Conservation (phyloP, 2,888 invertebrate genomes). For the Agrilus cyanescens region DNA sequence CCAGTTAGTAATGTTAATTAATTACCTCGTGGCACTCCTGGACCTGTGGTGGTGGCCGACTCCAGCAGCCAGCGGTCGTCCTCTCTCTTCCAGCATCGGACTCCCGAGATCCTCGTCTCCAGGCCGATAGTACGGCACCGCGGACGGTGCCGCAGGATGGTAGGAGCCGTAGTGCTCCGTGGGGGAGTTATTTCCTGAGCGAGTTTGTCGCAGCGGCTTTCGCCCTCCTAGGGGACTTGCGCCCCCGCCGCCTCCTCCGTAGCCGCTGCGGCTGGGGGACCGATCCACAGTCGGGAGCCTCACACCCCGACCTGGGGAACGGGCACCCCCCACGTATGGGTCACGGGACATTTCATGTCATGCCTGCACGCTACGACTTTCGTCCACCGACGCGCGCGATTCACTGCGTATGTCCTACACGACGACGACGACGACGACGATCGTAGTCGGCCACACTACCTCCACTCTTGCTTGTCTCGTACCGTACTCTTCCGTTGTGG, state of each 20-base stretch:
- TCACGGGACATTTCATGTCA: slow-evolving; percentile 48
- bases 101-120: slow-evolving; percentile 76
- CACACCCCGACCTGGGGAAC: slow-evolving; percentile 52
- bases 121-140: slow-evolving; percentile 48
- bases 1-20: slow-evolving; percentile 27
- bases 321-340: slow-evolving; percentile 49
- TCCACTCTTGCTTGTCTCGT: slow-evolving; percentile 16
- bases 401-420: slow-evolving; percentile 7
- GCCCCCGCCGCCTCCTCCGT: slow-evolving; percentile 41
- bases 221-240: slow-evolving; percentile 16
- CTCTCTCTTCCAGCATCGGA: slow-evolving; percentile 71
- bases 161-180: slow-evolving; percentile 41
- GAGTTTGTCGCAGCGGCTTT: slow-evolving; percentile 36
- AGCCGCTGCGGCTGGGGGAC: slow-evolving; percentile 67
- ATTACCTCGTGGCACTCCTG: slow-evolving; percentile 57
- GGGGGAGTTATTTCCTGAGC: slow-evolving; percentile 48
- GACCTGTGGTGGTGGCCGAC: slow-evolving; percentile 62
- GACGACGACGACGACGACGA: slow-evolving; percentile 1
- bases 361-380: slow-evolving; percentile 16
- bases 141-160: slow-evolving; percentile 33
- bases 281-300: slow-evolving; percentile 82
- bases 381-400: background rate
- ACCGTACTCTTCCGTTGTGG: slow-evolving; percentile 16
- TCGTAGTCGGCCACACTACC: slow-evolving; percentile 24
- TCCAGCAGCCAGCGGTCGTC: slow-evolving; percentile 42